Evolutionary conservation across 2,888 invertebrate species (phyloP), one percentile per base, ranked within the genome.

Genomic region (Azorinus chamasolen): DNA sequence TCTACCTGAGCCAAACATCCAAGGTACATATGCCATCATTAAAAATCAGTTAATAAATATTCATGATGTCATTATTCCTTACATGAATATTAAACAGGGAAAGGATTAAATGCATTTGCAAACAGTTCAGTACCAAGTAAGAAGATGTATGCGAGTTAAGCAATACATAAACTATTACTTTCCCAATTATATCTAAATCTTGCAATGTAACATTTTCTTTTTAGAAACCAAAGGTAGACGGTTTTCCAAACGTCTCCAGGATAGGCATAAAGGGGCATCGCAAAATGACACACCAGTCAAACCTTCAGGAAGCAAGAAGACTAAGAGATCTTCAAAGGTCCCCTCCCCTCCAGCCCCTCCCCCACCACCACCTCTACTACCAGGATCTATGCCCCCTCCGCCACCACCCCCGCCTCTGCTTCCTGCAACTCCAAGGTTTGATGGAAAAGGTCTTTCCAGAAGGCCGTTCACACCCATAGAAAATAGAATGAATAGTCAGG

Each of bases 161-260:
- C n/a, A n/a, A n/a, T n/a, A n/a, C n/a, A n/a, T n/a, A n/a, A n/a
- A n/a, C n/a, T n/a, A n/a, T n/a, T n/a, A n/a, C n/a, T n/a, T n/a
- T n/a, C n/a, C n/a, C n/a, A n/a, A n/a, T n/a, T n/a, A n/a, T n/a
- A n/a, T n/a, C n/a, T n/a, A n/a, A n/a, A n/a, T n/a, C n/a, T n/a
- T n/a, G n/a, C n/a, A n/a, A n/a, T n/a, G n/a, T n/a, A n/a, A n/a
- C n/a, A n/a, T n/a, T n/a, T n/a, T n/a, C n/a, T 18, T 61, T 78
- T 25, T 76, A 87, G 86, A 86, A 61, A 77, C 82, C 6, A 87
- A 85, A 74, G 85, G 84, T 18, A 65, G 75, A 53, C 70, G 87
- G 41, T 62, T 48, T 25, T 87, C 87, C 3, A 82, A 79, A 50
- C 70, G 87, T 4, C 63, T 87, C 8, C 83, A 81, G 45, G 83